phyloP scores from a whole-genome alignment of 2,113 vertebrate genomes.

The Otus sunia region DNA sequence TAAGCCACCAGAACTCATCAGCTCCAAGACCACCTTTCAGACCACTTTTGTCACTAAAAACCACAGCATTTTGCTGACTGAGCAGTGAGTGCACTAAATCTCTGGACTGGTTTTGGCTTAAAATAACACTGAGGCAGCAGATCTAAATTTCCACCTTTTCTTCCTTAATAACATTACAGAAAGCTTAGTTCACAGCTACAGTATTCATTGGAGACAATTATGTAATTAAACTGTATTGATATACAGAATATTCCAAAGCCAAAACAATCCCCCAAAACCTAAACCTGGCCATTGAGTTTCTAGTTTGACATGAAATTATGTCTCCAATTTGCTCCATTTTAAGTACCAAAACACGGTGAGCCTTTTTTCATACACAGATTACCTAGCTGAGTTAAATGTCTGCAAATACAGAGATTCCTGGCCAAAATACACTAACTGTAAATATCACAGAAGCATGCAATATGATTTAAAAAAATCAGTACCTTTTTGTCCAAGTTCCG shows the following conservation, averaged over 20 bases:
- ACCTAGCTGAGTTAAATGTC: background rate
- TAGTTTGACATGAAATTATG: background rate
- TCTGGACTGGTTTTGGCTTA: background rate
- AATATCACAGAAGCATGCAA: background rate
- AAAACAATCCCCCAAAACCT: background rate
- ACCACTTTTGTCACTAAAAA: background rate
- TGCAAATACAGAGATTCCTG: background rate
- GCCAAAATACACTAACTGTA: background rate
- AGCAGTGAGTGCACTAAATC: background rate
- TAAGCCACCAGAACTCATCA: background rate
- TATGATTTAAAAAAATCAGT: background rate
- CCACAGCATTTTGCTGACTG: background rate
- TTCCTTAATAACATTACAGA: background rate
- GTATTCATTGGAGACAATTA: background rate
- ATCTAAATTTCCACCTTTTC: background rate
- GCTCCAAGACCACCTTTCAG: background rate
- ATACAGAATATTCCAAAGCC: background rate
- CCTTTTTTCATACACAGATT: background rate
- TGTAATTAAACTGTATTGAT: background rate
- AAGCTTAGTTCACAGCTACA: background rate
- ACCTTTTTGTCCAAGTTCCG: slow-evolving; percentile 93
- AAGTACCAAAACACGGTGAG: background rate
- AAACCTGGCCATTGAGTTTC: background rate
- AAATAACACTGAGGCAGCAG: background rate
- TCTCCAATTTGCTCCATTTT: background rate